These are phyloP conservation scores for Tolypeutes matacus DNA, from an alignment of 2,797 vertebrate species.

Conservation along the genomic window DNA sequence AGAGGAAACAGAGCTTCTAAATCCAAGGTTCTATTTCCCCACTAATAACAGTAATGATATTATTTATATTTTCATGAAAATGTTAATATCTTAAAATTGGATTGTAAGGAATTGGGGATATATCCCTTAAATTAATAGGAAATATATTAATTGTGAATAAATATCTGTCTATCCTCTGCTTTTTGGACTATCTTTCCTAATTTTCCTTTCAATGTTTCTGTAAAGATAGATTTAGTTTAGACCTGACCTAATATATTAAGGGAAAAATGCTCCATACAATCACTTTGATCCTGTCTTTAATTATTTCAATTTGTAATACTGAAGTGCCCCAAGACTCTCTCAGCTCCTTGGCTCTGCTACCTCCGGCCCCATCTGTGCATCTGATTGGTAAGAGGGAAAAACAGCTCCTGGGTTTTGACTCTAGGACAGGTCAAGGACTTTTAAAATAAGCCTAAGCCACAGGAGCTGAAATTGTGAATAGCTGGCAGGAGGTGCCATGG, in stretches of 20 bases:
- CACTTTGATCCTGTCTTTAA: background rate
- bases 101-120: rapidly evolving
- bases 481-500: background rate
- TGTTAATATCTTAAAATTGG: rapidly evolving
- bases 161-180: background rate
- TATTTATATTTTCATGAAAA: too few species aligned
- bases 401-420: background rate
- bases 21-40: too few species aligned
- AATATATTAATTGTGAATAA: too few species aligned
- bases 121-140: rapidly evolving
- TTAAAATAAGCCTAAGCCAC: background rate
- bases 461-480: background rate
- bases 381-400: background rate
- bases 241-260: background rate
- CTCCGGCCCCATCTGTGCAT: background rate
- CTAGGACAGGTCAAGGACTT: background rate
- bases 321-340: too few species aligned
- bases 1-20: too few species aligned
- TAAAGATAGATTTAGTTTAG: background rate
- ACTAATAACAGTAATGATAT: too few species aligned
- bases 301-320: background rate
- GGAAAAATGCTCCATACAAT: background rate
- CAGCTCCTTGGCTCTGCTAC: background rate
- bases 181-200: background rate
- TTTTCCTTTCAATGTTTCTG: background rate